These are phyloP conservation scores for Araneus ventricosus DNA, from an alignment of 1,140 invertebrate species.

Conservation along the genomic window DNA sequence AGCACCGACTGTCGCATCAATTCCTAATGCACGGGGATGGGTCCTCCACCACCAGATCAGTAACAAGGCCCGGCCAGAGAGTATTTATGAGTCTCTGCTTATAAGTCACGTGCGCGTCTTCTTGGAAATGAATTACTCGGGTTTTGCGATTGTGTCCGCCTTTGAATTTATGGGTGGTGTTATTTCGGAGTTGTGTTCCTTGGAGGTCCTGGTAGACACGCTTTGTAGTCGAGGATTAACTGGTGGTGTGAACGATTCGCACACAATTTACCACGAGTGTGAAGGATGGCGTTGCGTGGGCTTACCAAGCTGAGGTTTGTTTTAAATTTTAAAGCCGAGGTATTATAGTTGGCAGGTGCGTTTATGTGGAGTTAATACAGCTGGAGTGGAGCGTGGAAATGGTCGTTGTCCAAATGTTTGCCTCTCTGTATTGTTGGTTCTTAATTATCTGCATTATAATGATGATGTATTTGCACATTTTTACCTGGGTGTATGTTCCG, in stretches of 20 bases:
- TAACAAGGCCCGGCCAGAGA: not conserved
- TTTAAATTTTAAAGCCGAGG: not conserved
- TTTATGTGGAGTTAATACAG: not conserved
- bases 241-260: not conserved
- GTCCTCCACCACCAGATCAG: not conserved
- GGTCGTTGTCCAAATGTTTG: not conserved
- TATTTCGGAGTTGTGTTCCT: constrained; percentile 16
- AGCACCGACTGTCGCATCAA: constrained; percentile 41
- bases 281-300: not conserved
- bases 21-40: constrained; percentile 7
- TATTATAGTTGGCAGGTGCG: not conserved
- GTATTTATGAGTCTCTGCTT: constrained; percentile 1
- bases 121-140: not conserved
- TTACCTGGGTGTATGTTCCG: too few relatives aligned
- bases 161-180: constrained; percentile 17
- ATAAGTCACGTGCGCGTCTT: not conserved
- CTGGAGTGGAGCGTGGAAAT: not conserved
- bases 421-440: not conserved
- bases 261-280: not conserved
- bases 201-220: not conserved
- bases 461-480: too few relatives aligned
- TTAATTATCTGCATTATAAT: not conserved
- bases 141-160: constrained; percentile 33
- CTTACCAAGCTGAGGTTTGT: not conserved
- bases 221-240: not conserved